phyloP scores from a whole-genome alignment of 2,888 invertebrate genomes.

The Hydroisotoma schaefferi region DNA sequence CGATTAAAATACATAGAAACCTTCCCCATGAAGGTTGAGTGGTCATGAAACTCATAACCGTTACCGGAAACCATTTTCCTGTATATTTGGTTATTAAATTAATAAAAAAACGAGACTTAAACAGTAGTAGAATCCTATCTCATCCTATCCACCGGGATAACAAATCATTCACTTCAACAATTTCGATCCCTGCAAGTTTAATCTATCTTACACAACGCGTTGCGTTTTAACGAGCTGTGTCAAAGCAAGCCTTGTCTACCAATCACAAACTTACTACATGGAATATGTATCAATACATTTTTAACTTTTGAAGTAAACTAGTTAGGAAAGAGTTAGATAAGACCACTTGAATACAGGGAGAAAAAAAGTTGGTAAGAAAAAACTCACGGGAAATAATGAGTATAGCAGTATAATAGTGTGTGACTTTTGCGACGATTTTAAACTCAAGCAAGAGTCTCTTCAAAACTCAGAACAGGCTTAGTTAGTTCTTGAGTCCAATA shows the following conservation, averaged over 20 bases:
- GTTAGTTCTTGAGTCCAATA: background rate
- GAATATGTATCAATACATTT: background rate
- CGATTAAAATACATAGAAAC: constrained; percentile 13
- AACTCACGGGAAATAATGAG: no score
- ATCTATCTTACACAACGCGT: no score
- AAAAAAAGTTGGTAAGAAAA: no score
- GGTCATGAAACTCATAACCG: constrained; percentile 11
- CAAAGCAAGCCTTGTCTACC: no score
- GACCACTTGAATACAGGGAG: background rate
- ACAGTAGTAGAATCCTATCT: background rate
- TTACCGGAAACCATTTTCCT: background rate
- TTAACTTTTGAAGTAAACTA: background rate
- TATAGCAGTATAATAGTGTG: no score
- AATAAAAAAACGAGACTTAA: no score
- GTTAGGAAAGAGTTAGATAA: background rate
- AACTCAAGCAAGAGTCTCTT: background rate
- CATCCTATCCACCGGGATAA: no score
- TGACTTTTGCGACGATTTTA: no score
- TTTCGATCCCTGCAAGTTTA: no score
- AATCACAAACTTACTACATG: background rate
- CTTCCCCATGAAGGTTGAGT: constrained; percentile 17
- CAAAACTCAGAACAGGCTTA: background rate
- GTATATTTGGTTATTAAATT: no score
- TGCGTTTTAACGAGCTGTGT: no score
- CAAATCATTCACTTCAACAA: no score